Conservation (phyloP, 2,888 invertebrate genomes). For the Chymomyza caudatula region DNA sequence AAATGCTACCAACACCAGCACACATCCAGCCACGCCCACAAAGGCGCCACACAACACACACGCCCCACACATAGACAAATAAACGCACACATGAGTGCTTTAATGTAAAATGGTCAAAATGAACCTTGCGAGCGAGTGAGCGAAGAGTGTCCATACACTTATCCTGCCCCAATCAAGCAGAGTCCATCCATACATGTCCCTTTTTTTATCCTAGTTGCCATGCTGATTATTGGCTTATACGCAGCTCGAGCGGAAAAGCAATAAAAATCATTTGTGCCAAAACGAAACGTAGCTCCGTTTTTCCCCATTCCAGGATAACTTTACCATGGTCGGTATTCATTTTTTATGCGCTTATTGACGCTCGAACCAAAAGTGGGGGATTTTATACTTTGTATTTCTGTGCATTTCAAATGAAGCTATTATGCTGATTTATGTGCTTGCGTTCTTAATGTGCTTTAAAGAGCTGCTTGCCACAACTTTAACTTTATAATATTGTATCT, state of each 20-base stretch:
- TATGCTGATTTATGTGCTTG: constrained; percentile 23
- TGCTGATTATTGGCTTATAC: constrained; percentile 40
- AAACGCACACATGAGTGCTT: constrained; percentile 35
- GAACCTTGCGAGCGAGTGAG: constrained; percentile 7
- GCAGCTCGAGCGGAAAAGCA: constrained; percentile 41
- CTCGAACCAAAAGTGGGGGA: background rate
- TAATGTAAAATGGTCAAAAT: constrained; percentile 37
- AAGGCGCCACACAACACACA: background rate
- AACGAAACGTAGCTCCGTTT: background rate
- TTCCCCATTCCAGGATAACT: background rate
- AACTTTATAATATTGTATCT: background rate
- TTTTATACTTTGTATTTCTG: constrained; percentile 1
- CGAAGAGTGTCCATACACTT: background rate
- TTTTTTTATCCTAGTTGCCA: constrained; percentile 15
- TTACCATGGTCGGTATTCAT: background rate
- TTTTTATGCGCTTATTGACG: constrained; percentile 9
- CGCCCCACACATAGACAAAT: constrained; percentile 10
- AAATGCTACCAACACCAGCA: background rate
- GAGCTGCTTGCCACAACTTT: background rate
- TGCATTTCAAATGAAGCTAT: constrained; percentile 21
- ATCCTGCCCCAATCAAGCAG: background rate
- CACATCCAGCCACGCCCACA: background rate
- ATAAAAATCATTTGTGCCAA: constrained; percentile 45
- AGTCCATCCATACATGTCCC: background rate
- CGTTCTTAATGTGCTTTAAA: constrained; percentile 10